Conservation (phyloP, 53 echinoderm and acorn worm species). For the Glandiceps talaboti region DNA sequence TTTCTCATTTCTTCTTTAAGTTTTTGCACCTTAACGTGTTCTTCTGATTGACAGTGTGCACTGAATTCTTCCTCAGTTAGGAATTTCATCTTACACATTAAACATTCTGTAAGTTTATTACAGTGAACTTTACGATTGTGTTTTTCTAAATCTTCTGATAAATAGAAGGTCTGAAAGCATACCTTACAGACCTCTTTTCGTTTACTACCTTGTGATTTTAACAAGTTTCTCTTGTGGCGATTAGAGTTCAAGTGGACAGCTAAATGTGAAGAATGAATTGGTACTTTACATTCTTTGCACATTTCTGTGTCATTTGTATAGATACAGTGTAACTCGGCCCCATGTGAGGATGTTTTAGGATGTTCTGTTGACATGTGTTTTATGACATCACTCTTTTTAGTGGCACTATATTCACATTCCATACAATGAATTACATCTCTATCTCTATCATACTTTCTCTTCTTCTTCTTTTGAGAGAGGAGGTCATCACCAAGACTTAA, state of each 20-base stretch:
- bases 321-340: neutral
- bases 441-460: neutral
- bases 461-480: no score
- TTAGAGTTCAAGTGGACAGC: conserved; percentile 10
- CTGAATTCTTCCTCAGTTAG: conserved; percentile 16
- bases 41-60: conserved; percentile 12
- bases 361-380: neutral
- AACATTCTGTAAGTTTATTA: neutral
- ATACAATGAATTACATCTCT: neutral
- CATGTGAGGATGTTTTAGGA: neutral
- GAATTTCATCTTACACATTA: conserved; percentile 24
- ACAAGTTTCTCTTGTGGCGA: conserved; percentile 5
- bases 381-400: neutral
- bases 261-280: neutral
- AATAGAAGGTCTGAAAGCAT: conserved; percentile 11
- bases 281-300: conserved; percentile 4
- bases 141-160: conserved; percentile 1
- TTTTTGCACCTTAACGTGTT: neutral
- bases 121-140: neutral
- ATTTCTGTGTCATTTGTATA: neutral
- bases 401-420: neutral
- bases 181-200: neutral
- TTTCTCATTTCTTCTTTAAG: neutral
- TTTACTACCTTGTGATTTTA: neutral
- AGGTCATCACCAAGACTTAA: no score